A percentile compares a stretch with the other conserved stretches of the same genome.
Conservation (phyloP, 2,888 invertebrate genomes). For the Listrodromus nycthemerus region DNA sequence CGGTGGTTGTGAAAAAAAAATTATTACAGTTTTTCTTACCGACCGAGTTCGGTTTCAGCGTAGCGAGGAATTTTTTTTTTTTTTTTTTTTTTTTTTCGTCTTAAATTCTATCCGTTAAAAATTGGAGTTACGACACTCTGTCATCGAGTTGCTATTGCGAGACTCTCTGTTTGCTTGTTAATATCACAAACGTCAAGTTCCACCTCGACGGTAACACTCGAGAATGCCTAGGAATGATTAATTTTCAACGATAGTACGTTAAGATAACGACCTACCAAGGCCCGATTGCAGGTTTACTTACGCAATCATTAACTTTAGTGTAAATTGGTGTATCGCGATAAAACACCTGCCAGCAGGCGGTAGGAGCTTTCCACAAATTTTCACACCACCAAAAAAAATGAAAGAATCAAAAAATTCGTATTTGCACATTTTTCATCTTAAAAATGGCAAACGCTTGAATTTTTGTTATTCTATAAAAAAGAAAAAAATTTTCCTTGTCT, state of each 20-base stretch:
- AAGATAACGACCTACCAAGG: conserved; percentile 25
- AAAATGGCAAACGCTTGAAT: neutral
- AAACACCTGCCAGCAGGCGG: conserved; percentile 10
- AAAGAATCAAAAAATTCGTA: too few species aligned
- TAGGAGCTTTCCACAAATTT: neutral
- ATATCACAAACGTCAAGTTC: neutral
- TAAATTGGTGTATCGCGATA: conserved; percentile 48
- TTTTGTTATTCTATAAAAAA: neutral
- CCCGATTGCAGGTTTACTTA: conserved; percentile 41
- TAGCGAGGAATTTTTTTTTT: too few species aligned
- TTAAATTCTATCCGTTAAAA: neutral
- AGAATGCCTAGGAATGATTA: conserved; percentile 21
- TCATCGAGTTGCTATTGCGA: neutral
- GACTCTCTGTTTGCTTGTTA: conserved; percentile 5
- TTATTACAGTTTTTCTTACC: too few species aligned
- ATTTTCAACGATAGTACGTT: conserved; percentile 25
- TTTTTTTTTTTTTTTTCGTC: too few species aligned
- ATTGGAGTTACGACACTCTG: neutral
- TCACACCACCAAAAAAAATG: neutral
- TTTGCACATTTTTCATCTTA: too few species aligned
- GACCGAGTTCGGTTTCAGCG: too few species aligned
- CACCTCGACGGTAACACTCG: conserved; percentile 2
- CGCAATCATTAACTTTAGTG: conserved; percentile 48
- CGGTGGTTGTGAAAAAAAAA: too few species aligned
- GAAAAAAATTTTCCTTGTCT: neutral